Evolutionary conservation across 2,888 invertebrate species (phyloP).

Genomic region (Drosophila maculinotata): DNA sequence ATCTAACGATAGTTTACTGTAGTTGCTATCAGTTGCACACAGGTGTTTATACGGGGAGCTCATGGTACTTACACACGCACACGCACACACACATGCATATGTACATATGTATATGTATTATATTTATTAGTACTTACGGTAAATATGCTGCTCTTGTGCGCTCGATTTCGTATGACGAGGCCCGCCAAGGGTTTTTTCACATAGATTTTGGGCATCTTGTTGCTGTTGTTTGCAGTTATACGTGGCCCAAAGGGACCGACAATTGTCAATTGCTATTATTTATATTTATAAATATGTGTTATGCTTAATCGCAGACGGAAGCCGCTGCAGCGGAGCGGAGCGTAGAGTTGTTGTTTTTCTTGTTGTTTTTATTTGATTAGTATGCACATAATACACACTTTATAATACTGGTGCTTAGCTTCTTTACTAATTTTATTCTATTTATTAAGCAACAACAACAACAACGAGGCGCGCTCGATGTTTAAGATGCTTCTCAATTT

Average conservation of each 20-base stretch:
- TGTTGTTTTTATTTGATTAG: slow-evolving; percentile 20
- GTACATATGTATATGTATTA: not conserved
- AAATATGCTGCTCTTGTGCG: slow-evolving; percentile 95
- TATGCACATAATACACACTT: slow-evolving; percentile 54
- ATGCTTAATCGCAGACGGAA: slow-evolving; percentile 8
- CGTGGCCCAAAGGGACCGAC: slow-evolving; percentile 47
- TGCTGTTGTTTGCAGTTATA: too few species aligned
- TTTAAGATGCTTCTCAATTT: slow-evolving; percentile 54
- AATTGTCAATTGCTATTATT: slow-evolving; percentile 11
- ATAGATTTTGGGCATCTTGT: slow-evolving; percentile 85
- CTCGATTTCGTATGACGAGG: slow-evolving; percentile 94
- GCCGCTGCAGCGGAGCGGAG: slow-evolving; percentile 14
- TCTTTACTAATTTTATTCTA: slow-evolving; percentile 38
- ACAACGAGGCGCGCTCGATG: slow-evolving; percentile 64
- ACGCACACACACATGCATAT: not conserved
- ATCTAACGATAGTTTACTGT: slow-evolving; percentile 31
- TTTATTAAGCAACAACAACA: slow-evolving; percentile 55
- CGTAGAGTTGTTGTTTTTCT: slow-evolving; percentile 20
- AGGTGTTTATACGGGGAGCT: slow-evolving; percentile 38
- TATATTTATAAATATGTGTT: not conserved
- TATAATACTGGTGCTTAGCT: slow-evolving; percentile 23
- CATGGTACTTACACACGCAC: not conserved
- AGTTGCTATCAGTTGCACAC: slow-evolving; percentile 43
- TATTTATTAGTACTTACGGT: slow-evolving; percentile 85
- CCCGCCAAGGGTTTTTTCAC: slow-evolving; percentile 90